These are phyloP conservation scores for Drosophila prostipennis DNA, from an alignment of 2,888 invertebrate species.

Conservation along the genomic window DNA sequence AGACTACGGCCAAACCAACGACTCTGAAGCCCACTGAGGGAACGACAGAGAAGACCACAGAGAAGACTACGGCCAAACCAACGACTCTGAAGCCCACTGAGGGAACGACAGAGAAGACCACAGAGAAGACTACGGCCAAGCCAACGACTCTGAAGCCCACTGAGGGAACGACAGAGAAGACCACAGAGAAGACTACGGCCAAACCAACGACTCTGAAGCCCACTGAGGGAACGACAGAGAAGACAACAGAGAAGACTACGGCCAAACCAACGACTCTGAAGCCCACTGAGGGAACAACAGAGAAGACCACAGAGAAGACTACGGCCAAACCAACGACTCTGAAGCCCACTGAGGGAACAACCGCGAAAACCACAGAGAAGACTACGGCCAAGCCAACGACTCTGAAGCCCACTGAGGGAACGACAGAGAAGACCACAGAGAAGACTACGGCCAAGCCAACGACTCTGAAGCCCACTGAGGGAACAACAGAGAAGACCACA, in stretches of 20 bases:
- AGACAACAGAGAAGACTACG: neutral
- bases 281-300: neutral
- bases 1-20: neutral
- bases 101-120: neutral
- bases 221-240: no score
- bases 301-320: no score
- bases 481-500: neutral
- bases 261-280: neutral
- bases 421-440: no score
- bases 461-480: neutral
- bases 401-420: neutral
- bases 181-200: no score
- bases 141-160: neutral
- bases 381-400: neutral
- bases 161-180: neutral
- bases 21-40: constrained; percentile 1
- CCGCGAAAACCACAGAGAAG: no score
- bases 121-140: neutral
- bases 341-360: constrained; percentile 7
- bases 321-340: neutral
- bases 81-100: constrained; percentile 10
- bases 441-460: neutral
- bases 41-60: no score
- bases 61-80: neutral
- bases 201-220: constrained; percentile 5